A percentile compares a stretch with the other conserved stretches of the same genome.
phyloP scores from a whole-genome alignment of 2,797 vertebrate species.

The Eidolon dupreanum region DNA sequence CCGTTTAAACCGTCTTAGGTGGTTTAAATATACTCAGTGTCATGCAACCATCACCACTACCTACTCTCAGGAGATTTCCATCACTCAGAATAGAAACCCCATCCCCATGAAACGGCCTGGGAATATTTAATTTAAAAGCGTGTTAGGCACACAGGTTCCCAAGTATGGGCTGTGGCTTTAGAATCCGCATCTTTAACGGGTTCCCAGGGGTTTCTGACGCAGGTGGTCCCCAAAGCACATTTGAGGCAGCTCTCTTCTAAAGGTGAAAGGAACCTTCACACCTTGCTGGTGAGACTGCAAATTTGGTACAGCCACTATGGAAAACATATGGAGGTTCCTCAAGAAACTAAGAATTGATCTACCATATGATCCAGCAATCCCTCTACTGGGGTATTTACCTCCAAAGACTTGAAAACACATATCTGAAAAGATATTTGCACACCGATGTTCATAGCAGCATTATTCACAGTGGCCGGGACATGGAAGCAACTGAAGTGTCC shows the following conservation, averaged over 20 bases:
- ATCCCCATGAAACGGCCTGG: neutral
- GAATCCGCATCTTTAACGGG: neutral
- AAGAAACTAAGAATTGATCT: no score
- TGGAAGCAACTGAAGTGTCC: no score
- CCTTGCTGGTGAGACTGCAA: no score
- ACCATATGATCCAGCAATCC: no score
- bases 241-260: neutral
- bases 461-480: no score
- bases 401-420: no score
- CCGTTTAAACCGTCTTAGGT: neutral
- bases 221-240: neutral
- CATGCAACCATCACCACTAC: neutral
- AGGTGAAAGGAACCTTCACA: no score
- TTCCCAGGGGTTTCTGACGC: neutral
- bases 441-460: no score
- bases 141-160: neutral
- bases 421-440: no score
- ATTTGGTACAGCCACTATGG: no score
- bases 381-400: no score
- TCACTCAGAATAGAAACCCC: neutral
- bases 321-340: no score
- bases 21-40: neutral
- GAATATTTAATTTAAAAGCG: conserved; percentile 9
- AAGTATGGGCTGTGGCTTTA: neutral
- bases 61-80: neutral